Percentiles rank a stretch among this genome's conserved stretches.
These are phyloP conservation scores for Dicrostonyx torquatus DNA, from an alignment of 2,797 vertebrate species.

Conservation along the genomic window DNA sequence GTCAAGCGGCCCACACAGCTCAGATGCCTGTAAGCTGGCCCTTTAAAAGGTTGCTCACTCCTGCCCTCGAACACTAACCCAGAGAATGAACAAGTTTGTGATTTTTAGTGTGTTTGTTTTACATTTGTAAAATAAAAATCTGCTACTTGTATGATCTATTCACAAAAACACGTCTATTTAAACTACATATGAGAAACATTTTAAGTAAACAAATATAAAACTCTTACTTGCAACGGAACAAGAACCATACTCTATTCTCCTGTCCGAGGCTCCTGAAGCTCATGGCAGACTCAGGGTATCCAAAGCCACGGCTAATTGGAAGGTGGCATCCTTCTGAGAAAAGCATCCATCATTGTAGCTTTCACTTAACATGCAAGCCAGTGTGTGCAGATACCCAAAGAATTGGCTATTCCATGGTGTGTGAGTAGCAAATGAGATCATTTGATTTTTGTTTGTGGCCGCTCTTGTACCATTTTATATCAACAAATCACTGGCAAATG, in stretches of 20 bases:
- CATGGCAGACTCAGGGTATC: neutral
- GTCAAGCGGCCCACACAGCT: neutral
- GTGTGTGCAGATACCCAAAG: neutral
- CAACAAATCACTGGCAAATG: neutral
- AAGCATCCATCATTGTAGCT: neutral
- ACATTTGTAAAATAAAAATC: neutral
- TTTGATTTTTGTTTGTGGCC: neutral
- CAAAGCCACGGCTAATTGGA: neutral
- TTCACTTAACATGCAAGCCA: neutral
- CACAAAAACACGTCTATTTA: neutral
- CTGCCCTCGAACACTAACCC: neutral
- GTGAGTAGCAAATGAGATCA: neutral
- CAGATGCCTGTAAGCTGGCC: neutral
- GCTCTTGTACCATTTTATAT: neutral
- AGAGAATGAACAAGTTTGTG: neutral
- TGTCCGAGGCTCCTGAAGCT: neutral
- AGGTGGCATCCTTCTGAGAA: neutral
- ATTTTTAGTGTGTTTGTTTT: neutral
- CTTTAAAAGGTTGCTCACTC: neutral
- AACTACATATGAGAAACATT: neutral
- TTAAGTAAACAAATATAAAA: neutral
- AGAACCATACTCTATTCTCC: neutral
- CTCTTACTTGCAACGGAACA: neutral
- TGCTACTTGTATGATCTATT: neutral
- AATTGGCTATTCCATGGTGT: neutral